Conservation (phyloP, 1,140 invertebrate species). For the Riptortus pedestris region DNA sequence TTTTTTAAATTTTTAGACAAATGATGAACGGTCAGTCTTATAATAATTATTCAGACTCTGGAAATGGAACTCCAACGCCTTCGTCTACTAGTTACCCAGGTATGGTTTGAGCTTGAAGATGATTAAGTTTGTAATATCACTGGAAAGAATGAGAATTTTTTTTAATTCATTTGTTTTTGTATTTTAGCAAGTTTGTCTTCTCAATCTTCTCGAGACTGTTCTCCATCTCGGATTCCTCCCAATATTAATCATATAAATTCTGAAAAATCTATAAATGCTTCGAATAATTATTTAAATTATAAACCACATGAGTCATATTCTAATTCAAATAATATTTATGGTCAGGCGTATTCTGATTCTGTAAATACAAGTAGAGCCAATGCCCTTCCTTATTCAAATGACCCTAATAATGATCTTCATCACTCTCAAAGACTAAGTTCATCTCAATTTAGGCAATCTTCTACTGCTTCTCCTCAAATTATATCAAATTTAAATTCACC, state of each 20-base stretch:
- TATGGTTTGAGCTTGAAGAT: constrained; percentile 3
- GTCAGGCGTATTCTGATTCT: neutral
- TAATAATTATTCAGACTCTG: constrained; percentile 22
- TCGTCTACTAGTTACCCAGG: constrained; percentile 31
- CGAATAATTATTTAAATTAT: constrained; percentile 6
- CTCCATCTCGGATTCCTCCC: constrained; percentile 27
- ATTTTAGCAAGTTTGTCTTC: constrained; percentile 33
- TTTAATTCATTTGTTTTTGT: constrained; percentile 15
- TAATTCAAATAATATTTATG: constrained; percentile 11
- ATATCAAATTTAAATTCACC: neutral
- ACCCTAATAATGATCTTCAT: neutral
- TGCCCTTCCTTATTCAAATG: neutral
- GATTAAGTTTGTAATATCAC: neutral
- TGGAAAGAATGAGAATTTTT: neutral
- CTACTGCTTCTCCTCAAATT: neutral
- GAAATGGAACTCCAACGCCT: constrained; percentile 30
- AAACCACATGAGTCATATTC: neutral
- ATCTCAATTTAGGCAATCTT: neutral
- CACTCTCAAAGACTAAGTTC: neutral
- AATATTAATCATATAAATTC: constrained; percentile 24
- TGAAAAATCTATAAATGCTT: constrained; percentile 8
- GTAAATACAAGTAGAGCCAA: constrained; percentile 1
- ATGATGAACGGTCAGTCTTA: constrained; percentile 28
- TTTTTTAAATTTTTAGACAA: neutral
- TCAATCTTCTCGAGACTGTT: constrained; percentile 32